These are phyloP conservation scores for Hippopotamyrus pictus DNA, from an alignment of 2,797 vertebrate species.

Conservation along the genomic window DNA sequence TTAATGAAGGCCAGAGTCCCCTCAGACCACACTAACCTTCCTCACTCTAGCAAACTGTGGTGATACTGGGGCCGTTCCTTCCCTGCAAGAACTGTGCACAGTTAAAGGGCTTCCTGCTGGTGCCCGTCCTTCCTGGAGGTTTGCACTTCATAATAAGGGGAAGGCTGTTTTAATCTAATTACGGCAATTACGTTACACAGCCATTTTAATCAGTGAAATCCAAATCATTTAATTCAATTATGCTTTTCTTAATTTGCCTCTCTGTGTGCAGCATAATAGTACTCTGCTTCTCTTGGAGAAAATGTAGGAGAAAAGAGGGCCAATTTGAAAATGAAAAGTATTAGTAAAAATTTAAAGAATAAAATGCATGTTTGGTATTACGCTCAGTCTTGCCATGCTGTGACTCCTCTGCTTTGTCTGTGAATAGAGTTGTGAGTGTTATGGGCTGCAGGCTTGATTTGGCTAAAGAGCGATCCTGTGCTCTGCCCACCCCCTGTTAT, in stretches of 20 bases:
- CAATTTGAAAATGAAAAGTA: neutral
- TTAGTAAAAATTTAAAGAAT: neutral
- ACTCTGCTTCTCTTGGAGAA: neutral
- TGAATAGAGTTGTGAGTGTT: neutral
- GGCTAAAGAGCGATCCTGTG: too few relatives aligned
- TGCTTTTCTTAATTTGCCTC: constrained; percentile 36
- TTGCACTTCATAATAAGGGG: constrained; percentile 31
- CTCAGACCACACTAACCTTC: neutral
- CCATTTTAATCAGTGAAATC: constrained; percentile 39
- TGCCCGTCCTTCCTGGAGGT: constrained; percentile 15
- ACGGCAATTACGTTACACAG: constrained; percentile 38
- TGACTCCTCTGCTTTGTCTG: neutral
- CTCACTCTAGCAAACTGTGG: neutral
- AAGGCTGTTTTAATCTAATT: constrained; percentile 40
- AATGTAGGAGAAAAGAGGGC: neutral
- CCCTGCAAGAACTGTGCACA: neutral
- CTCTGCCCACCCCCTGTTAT: neutral
- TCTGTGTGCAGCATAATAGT: constrained; percentile 12
- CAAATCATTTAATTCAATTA: constrained; percentile 47
- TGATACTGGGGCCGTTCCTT: neutral
- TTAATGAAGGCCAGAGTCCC: constrained; percentile 4
- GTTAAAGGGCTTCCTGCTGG: constrained; percentile 20
- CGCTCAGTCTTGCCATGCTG: neutral
- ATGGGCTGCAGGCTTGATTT: neutral
- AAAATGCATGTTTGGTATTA: neutral